phyloP scores from a whole-genome alignment of 2,113 vertebrate genomes.

The Psilopsiagon aurifrons region DNA sequence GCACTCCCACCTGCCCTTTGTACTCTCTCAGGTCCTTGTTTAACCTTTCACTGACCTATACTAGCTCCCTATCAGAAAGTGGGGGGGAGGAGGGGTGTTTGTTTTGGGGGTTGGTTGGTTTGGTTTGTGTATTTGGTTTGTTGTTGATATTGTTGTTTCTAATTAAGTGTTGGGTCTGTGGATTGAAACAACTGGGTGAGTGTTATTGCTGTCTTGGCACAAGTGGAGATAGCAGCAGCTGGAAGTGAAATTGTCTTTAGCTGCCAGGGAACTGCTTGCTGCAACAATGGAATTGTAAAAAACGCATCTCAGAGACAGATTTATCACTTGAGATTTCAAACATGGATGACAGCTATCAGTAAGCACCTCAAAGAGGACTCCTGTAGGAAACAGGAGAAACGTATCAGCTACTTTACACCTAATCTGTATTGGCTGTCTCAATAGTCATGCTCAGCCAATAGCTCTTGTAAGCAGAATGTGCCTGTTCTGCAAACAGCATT shows the following conservation, averaged over 20 bases:
- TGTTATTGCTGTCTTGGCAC: not conserved
- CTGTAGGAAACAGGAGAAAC: not conserved
- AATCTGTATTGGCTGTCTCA: not conserved
- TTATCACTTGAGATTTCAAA: not conserved
- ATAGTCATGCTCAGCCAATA: not conserved
- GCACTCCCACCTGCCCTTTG: not conserved
- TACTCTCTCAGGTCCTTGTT: not conserved
- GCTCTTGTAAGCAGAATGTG: not conserved
- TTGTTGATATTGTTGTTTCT: not conserved
- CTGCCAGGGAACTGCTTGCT: not conserved
- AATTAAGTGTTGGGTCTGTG: not conserved
- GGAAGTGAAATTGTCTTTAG: not conserved
- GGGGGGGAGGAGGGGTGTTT: accelerated
- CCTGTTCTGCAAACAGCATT: not conserved
- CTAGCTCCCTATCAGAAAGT: not conserved
- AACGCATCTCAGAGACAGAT: not conserved
- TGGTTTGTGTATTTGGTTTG: not conserved
- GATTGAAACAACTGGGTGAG: not conserved
- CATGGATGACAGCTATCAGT: not conserved
- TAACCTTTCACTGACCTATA: not conserved
- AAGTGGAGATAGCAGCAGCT: not conserved
- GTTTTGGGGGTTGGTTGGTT: not conserved
- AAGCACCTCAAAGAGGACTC: not conserved
- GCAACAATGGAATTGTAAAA: not conserved
- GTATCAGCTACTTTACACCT: not conserved